Percentiles rank a stretch among this genome's conserved stretches.
Evolutionary conservation across 2,113 vertebrate genomes (phyloP).

Genomic region (Phalacrocorax aristotelis): DNA sequence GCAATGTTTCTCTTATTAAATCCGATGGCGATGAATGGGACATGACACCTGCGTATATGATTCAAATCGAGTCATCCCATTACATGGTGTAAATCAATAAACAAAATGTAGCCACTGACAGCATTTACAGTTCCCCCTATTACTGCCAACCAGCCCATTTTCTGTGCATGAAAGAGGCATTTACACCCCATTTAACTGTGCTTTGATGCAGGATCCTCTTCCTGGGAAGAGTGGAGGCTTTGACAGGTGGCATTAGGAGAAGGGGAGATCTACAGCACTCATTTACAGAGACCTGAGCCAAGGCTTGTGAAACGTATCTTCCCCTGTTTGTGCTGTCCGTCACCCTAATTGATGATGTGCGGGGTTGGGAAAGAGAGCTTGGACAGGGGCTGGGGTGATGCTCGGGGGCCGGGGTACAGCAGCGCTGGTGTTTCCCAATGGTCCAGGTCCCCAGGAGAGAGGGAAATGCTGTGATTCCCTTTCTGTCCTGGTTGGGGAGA

Average conservation of each 20-base stretch:
- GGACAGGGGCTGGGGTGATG: background rate
- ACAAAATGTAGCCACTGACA: slow-evolving; percentile 17
- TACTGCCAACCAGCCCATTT: slow-evolving; percentile 17
- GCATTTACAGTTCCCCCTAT: slow-evolving; percentile 6
- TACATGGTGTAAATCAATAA: slow-evolving; percentile 31
- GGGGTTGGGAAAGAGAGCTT: background rate
- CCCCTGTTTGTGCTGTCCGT: slow-evolving; percentile 9
- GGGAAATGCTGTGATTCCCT: background rate
- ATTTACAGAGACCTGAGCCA: slow-evolving; percentile 38
- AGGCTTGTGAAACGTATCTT: background rate
- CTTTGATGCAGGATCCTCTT: slow-evolving; percentile 53
- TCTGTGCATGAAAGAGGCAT: slow-evolving; percentile 60
- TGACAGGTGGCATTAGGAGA: slow-evolving; percentile 42
- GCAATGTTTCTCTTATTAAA: slow-evolving; percentile 1
- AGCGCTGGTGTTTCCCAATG: background rate
- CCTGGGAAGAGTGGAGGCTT: background rate
- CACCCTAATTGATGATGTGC: background rate
- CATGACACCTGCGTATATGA: background rate
- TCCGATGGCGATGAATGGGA: slow-evolving; percentile 11
- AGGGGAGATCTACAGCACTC: slow-evolving; percentile 57
- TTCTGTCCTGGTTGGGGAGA: background rate
- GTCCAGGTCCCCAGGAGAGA: background rate
- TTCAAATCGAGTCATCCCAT: slow-evolving; percentile 25
- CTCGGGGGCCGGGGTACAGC: background rate
- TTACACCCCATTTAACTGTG: slow-evolving; percentile 66